Evolutionary conservation across 2,797 vertebrate species (phyloP).

Genomic region (Pipistrellus pipistrellus): DNA sequence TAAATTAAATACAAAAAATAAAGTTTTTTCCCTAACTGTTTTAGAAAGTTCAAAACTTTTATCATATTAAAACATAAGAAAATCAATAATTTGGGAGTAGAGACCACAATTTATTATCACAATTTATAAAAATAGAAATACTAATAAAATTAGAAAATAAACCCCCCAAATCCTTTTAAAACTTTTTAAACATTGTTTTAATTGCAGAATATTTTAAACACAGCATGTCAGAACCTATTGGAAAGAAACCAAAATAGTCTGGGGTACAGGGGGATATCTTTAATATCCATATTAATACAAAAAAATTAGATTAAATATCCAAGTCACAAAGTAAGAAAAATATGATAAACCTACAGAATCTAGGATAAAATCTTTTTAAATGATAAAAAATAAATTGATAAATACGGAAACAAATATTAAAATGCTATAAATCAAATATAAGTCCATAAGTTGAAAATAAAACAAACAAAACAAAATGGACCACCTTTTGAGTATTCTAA

Average conservation of each 20-base stretch:
- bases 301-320: conserved; percentile 27
- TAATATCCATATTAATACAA: background rate
- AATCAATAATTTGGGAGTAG: background rate
- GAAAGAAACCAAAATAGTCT: background rate
- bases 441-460: background rate
- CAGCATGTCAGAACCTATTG: background rate
- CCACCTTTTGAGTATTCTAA: background rate
- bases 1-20: background rate
- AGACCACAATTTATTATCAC: background rate
- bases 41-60: background rate
- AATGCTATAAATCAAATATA: background rate
- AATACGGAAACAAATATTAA: background rate
- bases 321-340: conserved; percentile 16
- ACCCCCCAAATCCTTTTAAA: background rate
- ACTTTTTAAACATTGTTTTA: conserved; percentile 15
- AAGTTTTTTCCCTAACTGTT: background rate
- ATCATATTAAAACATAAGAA: background rate
- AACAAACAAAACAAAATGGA: background rate
- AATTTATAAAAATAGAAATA: background rate
- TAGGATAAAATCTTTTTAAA: conserved; percentile 1
- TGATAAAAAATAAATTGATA: background rate
- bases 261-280: background rate
- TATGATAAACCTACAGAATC: background rate
- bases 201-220: conserved; percentile 5
- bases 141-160: background rate